Evolutionary conservation across 2,113 vertebrate genomes (phyloP), one percentile per base, ranked within the genome.

Genomic region (Trinectes maculatus): DNA sequence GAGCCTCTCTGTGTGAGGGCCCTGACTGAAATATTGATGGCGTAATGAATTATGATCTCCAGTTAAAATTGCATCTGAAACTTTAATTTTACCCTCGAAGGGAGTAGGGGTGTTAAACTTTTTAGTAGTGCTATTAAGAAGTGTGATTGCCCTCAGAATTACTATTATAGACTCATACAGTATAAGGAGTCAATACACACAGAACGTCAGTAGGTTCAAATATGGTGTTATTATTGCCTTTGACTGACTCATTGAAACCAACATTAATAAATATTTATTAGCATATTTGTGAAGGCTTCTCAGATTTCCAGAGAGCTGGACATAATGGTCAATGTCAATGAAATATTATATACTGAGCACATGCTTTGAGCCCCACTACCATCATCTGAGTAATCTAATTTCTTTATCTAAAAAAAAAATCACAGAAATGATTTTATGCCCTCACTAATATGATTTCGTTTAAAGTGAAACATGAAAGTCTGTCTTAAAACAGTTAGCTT

Each of bases 21-120:
- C 59, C 43, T 71, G 34, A 61, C 61, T 78, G 57, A 88, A 80
- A 82, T 80, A 78, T 86, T 84, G 77, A 87, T 86, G 74, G 79
- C 85, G 69, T 85, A 80, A 87, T 86, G 51, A 84, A 83, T 87
- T 57, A 85, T 78, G 72, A 77, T 84, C 79, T 82, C 58, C 61
- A 70, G 34, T 86, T 78, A 88, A 85, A 82, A 90, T 82, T 62
- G 69, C 66, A 67, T 81, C 26, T 80, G 48, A 85, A 85, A 80
- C 74, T 65, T 82, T 85, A 40, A 79, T 69, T 76, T 64, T 71
- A 61, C 28, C 54, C 70, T 75, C 65, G 64, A 75, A 69, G 60
- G 74, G 44, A 82, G 49, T 59, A 82, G 55, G 59, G 48, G n/a
- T 59, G 71, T 79, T 78, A 54, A 78, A 82, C 79, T 79, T 76